Evolutionary conservation across 1,140 invertebrate species (phyloP).

Genomic region (Rhagoletis pomonella): DNA sequence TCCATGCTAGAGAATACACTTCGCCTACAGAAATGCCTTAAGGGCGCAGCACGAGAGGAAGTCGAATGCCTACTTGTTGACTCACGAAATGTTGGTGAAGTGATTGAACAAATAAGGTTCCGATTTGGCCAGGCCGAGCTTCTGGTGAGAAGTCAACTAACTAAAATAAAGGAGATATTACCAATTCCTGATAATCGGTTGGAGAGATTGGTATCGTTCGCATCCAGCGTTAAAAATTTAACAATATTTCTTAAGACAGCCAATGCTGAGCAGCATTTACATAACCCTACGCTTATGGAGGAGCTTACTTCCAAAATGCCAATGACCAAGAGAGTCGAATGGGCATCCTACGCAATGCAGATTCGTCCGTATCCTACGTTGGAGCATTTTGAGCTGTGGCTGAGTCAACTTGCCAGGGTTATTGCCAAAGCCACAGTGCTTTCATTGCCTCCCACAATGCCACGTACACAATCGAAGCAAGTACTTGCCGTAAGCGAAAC

Average conservation of each 20-base stretch:
- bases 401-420: neutral
- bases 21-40: neutral
- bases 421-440: neutral
- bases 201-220: constrained; percentile 37
- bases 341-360: neutral
- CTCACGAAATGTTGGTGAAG: neutral
- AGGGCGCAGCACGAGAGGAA: constrained; percentile 5
- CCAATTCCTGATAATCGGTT: constrained; percentile 33
- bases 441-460: neutral
- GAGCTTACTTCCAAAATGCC: constrained; percentile 36
- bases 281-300: constrained; percentile 29
- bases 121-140: constrained; percentile 32
- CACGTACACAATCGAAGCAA: neutral
- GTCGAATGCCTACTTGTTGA: constrained; percentile 26
- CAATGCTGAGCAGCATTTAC: constrained; percentile 8
- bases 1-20: neutral
- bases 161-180: constrained; percentile 8
- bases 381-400: neutral
- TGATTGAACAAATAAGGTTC: constrained; percentile 28
- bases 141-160: constrained; percentile 41
- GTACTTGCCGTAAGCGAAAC: neutral
- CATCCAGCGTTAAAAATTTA: constrained; percentile 25
- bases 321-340: constrained; percentile 53
- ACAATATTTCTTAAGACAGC: constrained; percentile 24
- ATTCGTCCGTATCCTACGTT: constrained; percentile 42